A percentile compares a stretch with the other conserved stretches of the same genome.
These are phyloP conservation scores for Sinosuthora webbiana DNA, from an alignment of 2,113 vertebrate species.

Conservation along the genomic window DNA sequence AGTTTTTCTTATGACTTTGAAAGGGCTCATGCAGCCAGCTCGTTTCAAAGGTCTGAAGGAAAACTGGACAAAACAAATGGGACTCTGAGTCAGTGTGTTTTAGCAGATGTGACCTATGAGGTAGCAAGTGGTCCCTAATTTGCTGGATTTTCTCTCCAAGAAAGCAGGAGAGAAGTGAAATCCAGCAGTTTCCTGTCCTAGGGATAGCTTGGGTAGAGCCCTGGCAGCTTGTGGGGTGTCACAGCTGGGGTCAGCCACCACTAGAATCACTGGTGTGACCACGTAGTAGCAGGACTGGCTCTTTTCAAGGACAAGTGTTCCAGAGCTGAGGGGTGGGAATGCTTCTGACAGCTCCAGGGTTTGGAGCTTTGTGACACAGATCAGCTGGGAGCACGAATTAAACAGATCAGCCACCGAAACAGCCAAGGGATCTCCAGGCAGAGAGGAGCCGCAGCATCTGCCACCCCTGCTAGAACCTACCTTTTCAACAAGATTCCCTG, in stretches of 20 bases:
- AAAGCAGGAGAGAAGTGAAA: not conserved
- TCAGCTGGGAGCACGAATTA: not conserved
- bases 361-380: not conserved
- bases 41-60: not conserved
- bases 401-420: not conserved
- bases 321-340: accelerated
- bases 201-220: not conserved
- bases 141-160: not conserved
- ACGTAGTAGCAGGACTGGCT: accelerated
- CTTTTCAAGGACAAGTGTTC: not conserved
- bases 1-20: not conserved
- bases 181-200: not conserved
- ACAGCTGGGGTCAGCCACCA: not conserved
- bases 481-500: conserved; percentile 89
- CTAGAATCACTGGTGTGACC: too few relatives aligned
- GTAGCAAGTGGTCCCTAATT: accelerated
- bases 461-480: conserved; percentile 34
- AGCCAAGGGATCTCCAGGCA: not conserved
- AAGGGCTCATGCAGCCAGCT: not conserved
- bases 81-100: not conserved
- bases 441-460: accelerated
- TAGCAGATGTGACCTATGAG: accelerated
- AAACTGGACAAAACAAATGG: not conserved
- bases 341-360: not conserved
- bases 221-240: not conserved